These are phyloP conservation scores for Hylomyscus alleni DNA, from an alignment of 2,797 vertebrate genomes.

Conservation along the genomic window DNA sequence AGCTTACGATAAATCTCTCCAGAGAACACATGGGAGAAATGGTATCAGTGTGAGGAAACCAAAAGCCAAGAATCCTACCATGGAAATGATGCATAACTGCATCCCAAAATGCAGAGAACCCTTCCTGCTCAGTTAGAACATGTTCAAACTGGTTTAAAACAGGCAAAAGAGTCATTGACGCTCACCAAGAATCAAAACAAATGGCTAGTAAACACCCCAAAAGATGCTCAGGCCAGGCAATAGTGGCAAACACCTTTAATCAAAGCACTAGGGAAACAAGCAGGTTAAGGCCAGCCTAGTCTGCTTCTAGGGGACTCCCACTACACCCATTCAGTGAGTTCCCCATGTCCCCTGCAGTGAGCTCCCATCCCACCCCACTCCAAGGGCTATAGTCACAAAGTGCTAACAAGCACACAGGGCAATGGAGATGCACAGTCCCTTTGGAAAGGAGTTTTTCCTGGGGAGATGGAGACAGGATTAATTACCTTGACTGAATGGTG, in stretches of 20 bases:
- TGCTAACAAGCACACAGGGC: not conserved
- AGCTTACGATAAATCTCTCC: not conserved
- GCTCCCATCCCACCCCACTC: not conserved
- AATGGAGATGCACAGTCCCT: not conserved
- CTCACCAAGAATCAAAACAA: not conserved
- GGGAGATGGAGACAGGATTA: not conserved
- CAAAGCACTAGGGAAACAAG: not conserved
- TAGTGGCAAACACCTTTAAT: not conserved
- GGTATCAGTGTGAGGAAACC: not conserved
- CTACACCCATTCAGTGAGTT: not conserved
- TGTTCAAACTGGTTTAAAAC: not conserved
- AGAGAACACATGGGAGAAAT: not conserved
- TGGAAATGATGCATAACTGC: not conserved
- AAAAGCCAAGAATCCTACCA: not conserved
- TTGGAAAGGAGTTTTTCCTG: not conserved
- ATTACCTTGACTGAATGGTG: no score
- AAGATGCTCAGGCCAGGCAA: not conserved
- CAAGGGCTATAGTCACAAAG: not conserved
- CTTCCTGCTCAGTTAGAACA: not conserved
- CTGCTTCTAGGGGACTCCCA: not conserved
- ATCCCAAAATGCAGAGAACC: constrained; percentile 37
- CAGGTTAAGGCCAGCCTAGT: not conserved
- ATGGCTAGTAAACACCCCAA: not conserved
- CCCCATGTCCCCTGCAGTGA: not conserved
- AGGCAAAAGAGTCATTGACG: not conserved